These are phyloP conservation scores for Sander vitreus DNA, from an alignment of 2,113 vertebrate genomes.

Conservation along the genomic window DNA sequence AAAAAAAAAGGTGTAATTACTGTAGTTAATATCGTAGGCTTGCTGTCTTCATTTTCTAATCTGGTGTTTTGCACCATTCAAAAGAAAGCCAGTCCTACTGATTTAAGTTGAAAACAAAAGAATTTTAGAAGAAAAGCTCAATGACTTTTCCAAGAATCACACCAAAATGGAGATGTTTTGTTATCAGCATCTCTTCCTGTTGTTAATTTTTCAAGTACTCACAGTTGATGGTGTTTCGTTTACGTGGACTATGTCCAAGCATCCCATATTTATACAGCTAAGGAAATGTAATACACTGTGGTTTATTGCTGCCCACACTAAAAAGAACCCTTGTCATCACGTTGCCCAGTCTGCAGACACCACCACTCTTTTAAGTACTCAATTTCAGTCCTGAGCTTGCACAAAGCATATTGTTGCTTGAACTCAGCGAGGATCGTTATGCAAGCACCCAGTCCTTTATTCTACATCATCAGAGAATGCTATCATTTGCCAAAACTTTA, in stretches of 20 bases:
- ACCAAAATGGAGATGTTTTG: not conserved
- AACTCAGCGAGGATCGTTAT: constrained; percentile 2
- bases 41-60: not conserved
- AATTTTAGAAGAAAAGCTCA: not conserved
- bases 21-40: not conserved
- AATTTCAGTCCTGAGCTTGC: not conserved
- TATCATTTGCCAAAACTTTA: constrained; percentile 4
- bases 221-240: constrained; percentile 1
- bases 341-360: constrained; percentile 13
- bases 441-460: not conserved
- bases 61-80: not conserved
- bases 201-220: not conserved
- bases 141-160: not conserved
- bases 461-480: not conserved
- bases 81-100: not conserved
- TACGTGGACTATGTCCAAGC: not conserved
- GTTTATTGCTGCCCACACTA: constrained; percentile 29
- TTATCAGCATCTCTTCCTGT: not conserved
- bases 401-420: not conserved
- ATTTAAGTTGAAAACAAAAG: not conserved
- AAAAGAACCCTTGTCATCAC: constrained; percentile 25
- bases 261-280: constrained; percentile 1
- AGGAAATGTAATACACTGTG: constrained; percentile 33
- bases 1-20: not conserved
- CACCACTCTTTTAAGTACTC: constrained; percentile 1